Evolutionary conservation across 2,113 vertebrate species (phyloP), one percentile per base, ranked within the genome.

Genomic region (Chloropsis cyanopogon): DNA sequence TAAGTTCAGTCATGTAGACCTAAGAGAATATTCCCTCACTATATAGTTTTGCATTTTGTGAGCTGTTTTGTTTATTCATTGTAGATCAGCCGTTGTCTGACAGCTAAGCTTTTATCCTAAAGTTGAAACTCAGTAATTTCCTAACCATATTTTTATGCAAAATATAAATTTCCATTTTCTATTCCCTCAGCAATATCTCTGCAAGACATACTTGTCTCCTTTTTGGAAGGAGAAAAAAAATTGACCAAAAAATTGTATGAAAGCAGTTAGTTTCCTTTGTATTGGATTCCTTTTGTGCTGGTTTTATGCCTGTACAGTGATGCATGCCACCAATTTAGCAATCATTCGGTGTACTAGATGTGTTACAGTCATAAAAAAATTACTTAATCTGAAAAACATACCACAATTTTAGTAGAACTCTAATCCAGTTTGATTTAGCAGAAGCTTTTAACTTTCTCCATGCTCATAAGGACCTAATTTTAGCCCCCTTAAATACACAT

Each of bases 41-140:
- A 25, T 88, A 82, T 4, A 72, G 28, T 71, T 85, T 56, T 64
- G 25, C 26, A 35, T 71, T 69, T 90, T 88, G 14, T 47, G 64
- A 61, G 28, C 8, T 90, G 21, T 59, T 96, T 88, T 79, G 35
- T 82, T 96, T 78, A 82, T 96, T 13, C 49, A 42, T 94, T 95
- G 76, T 92, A 94, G 69, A 94, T 94, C 31, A 60, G 42, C 61
- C 88, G 16, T 91, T 96, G 66, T 86, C 37, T 92, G 42, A 77
- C 72, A 87, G 47, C 52, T 91, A 70, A 86, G 42, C 61, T 93
- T 96, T 92, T 41, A 90, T 91, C 41, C 31, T 76, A 16, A 81
- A 79, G 63, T 78, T 91, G 69, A 85, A 64, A 69, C 29, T 24
- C 52, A 81, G 0, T 57, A 72, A 68, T 92, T 82, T 50, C 29